These are phyloP conservation scores for Phalacrocorax brasilianus DNA, from an alignment of 2,113 vertebrate species.

Conservation along the genomic window DNA sequence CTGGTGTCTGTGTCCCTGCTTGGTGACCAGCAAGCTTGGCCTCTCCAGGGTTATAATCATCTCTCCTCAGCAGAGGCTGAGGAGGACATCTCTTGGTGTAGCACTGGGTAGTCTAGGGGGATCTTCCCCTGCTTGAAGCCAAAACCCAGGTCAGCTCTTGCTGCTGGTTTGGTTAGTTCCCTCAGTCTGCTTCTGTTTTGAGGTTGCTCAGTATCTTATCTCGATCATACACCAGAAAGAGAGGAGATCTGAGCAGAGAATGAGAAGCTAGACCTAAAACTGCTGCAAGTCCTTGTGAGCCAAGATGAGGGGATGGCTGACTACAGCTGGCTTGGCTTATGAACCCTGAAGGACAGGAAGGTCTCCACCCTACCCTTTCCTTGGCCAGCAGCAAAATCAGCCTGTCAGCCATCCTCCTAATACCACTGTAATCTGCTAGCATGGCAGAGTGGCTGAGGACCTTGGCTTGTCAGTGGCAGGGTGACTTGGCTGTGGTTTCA, in stretches of 20 bases:
- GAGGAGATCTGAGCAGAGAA: background rate
- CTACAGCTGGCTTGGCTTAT: background rate
- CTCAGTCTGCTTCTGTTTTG: background rate
- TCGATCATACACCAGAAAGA: background rate
- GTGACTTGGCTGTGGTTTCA: background rate
- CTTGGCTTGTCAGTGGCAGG: background rate
- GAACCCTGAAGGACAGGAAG: background rate
- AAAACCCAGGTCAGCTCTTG: background rate
- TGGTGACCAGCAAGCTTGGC: background rate
- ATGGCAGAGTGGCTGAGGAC: background rate
- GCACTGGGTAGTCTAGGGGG: background rate
- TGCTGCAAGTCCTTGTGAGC: background rate
- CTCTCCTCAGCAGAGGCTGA: background rate
- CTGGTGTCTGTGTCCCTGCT: background rate
- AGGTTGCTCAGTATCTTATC: background rate
- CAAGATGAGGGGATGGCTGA: fast-evolving
- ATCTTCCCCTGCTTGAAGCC: background rate
- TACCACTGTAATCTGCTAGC: background rate
- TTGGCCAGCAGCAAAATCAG: background rate
- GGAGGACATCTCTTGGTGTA: background rate
- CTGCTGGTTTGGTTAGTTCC: background rate
- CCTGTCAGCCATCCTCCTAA: background rate
- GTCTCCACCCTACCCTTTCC: background rate
- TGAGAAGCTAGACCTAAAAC: background rate
- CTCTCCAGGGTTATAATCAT: background rate